These are phyloP conservation scores for Pomacea maculata DNA, from an alignment of 1,140 invertebrate genomes.

Conservation along the genomic window DNA sequence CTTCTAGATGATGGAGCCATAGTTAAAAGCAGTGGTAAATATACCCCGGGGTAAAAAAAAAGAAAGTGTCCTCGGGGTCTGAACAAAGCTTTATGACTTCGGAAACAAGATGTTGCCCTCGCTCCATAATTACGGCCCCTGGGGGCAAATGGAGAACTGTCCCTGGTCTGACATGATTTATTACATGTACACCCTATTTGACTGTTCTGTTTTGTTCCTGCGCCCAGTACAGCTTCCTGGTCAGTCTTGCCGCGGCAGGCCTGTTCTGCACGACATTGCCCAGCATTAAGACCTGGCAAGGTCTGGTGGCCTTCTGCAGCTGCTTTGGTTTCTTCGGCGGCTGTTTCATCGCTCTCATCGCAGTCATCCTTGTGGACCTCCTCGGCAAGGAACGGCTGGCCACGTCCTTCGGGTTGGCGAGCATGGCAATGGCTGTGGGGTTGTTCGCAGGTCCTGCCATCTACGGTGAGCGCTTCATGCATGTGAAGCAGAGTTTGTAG, in stretches of 20 bases:
- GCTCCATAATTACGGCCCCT: too few relatives aligned
- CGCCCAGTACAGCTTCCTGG: slow-evolving; percentile 16
- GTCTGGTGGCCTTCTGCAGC: slow-evolving; percentile 17
- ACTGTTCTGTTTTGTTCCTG: too few relatives aligned
- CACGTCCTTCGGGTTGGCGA: slow-evolving; percentile 31
- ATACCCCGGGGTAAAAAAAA: too few relatives aligned
- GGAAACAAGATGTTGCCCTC: too few relatives aligned
- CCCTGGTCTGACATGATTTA: too few relatives aligned
- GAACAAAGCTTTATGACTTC: too few relatives aligned
- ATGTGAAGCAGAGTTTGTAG: background rate
- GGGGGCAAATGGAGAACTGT: too few relatives aligned
- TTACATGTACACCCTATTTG: too few relatives aligned
- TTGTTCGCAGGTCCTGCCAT: slow-evolving; percentile 30
- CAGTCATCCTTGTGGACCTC: slow-evolving; percentile 33
- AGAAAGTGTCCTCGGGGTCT: too few relatives aligned
- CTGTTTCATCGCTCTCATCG: slow-evolving; percentile 30
- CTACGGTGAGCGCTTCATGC: slow-evolving; percentile 25
- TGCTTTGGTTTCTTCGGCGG: slow-evolving; percentile 36
- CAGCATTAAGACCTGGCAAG: slow-evolving; percentile 14
- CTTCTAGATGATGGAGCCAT: too few relatives aligned
- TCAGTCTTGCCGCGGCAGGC: slow-evolving; percentile 2
- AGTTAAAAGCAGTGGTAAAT: too few relatives aligned
- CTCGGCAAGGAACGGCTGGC: slow-evolving; percentile 35
- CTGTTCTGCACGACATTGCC: slow-evolving; percentile 21
- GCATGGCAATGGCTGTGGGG: slow-evolving; percentile 24